Base-by-base conservation (phyloP, 2,888 invertebrate genomes). In the Hirtodrosophila histrioides region DNA sequence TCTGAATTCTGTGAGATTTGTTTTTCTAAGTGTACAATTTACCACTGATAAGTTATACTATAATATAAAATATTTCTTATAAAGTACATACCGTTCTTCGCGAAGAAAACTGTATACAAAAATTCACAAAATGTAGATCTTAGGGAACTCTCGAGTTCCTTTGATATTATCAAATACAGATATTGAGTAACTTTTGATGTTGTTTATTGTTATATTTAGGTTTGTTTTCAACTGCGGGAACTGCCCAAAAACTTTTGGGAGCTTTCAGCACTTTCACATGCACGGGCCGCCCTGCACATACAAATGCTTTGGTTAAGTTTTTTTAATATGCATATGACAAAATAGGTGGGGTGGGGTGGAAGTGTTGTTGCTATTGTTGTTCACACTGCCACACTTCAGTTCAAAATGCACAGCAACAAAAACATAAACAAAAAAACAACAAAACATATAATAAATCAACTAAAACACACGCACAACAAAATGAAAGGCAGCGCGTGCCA, bases 401-500 rank as follows among this genome's bases (percentile, higher is more conserved):
- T 24, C 11, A 8, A 54, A 44, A 53, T 11, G 4, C 37, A 17
- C 23, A 11, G 65, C 11, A 48, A 43, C 27, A 33, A 35, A 44
- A 39, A 36, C 12, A 29, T 10, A 37, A 35, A 41, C n/a, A 49
- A 5, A 49, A 5, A 17, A 29, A 17, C 10, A 24, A 35, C 27
- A 49, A 57, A 35, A 48, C 66, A 49, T 31, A 41, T 45, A 55
- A 27, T 39, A 27, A 27, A 27, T 36, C 71, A 49, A 43, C 53
- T 44, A 23, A 23, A 17, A 8, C 17, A 31, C 31, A 31, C 3
- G 3, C 7, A 31, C 31, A 31, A 31, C 37, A 11, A 64, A 75
- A 12, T 40, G 72, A 71, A 72, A 65, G 72, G 57, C 76, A 51
- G 12, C 76, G 76, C 76, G 65, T 72, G 76, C 53, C 71, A 70